Evolutionary conservation across 2,797 vertebrate genomes (phyloP).

Genomic region (Gymnopithys bicolor): DNA sequence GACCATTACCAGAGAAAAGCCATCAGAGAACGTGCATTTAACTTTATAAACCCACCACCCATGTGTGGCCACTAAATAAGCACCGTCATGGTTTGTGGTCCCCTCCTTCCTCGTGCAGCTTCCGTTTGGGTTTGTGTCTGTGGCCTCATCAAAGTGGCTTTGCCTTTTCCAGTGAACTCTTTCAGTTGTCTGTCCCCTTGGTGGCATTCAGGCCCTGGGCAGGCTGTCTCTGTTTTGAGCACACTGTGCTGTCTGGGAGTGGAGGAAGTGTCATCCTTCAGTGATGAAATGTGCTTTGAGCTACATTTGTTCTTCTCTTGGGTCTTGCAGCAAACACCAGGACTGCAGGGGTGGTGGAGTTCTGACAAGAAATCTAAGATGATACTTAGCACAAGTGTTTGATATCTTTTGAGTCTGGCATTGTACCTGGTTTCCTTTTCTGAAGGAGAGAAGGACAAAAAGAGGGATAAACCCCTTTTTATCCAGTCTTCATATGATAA

Average conservation of each 20-base stretch:
- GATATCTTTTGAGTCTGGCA: background rate
- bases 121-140: background rate
- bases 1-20: background rate
- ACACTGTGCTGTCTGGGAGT: background rate
- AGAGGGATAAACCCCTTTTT: background rate
- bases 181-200: background rate
- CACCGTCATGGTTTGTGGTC: background rate
- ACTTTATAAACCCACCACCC: background rate
- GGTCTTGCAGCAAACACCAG: constrained; percentile 26
- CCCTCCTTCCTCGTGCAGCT: background rate
- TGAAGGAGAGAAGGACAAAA: background rate
- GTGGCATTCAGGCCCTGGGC: background rate
- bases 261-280: background rate
- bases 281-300: background rate
- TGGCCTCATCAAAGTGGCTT: background rate
- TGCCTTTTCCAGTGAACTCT: background rate
- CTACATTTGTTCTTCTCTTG: background rate
- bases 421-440: background rate
- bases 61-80: background rate
- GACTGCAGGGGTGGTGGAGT: background rate
- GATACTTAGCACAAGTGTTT: background rate
- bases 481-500: background rate
- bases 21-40: background rate
- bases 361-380: background rate
- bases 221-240: background rate